Base-by-base conservation (phyloP, 2,113 vertebrate genomes). In the Philantomba maxwellii region DNA sequence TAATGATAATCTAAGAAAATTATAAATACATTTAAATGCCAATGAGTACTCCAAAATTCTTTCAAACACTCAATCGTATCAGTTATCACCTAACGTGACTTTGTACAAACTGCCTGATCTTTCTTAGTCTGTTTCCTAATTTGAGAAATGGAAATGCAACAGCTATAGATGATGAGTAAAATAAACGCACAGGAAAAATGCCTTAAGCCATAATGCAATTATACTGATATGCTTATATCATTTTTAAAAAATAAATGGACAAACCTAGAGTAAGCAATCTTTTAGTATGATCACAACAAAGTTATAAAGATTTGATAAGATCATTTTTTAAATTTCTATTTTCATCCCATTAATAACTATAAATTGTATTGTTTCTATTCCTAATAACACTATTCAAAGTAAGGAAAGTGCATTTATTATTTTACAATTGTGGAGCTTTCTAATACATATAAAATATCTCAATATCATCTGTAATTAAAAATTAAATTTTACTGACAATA, bases 221-320 rank as follows among this genome's bases (percentile, higher is more conserved):
- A 47, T 17, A 92, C 53, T 66, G 90, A 66, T 30, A 33, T 62
- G 10, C 0, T n/a, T 26, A 36, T 47, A 7, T 9, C 11, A 43
- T 6, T 66, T 78, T 58, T 3, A 66, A 85, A 81, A 82, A 84
- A 58, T 47, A 93, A 88, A 81, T 8, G 89, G 53, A 91, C 14
- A 95, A 87, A 83, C 15, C 15, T 43, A 78, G 2, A 49, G 21
- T 28, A 87, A 21, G 55, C 6, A 85, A 80, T 55, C 7, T 58
- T 47, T 91, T 70, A 88, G 8, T 83, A 19, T 77, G 3, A 88
- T 88, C n/a, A 91, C n/a, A 94, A 97, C 53, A 66, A 95, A 96
- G 30, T 36, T 53, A 89, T 11, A 75, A 83, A 87, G 14, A 87
- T 87, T 66, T 81, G 51, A 19, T 60, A 90, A 89, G 43, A 95